Percentiles rank a stretch among this genome's conserved stretches.
phyloP scores from a whole-genome alignment of 2,113 vertebrate species.

The Pachyramphus minor region DNA sequence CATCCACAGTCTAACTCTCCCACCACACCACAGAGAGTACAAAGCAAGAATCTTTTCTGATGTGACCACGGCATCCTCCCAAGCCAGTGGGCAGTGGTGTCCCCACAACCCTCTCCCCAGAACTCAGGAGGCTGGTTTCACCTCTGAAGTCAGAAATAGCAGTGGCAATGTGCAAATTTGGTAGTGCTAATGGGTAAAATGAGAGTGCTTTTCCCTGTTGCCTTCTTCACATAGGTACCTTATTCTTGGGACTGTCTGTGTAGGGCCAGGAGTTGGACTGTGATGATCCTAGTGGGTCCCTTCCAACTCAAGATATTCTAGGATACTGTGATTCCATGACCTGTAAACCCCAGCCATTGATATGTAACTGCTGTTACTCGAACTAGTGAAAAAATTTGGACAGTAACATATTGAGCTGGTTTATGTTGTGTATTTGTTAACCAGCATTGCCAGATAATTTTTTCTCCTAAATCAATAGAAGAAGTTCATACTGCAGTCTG shows the following conservation, averaged over 20 bases:
- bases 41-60: background rate
- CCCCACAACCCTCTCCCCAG: background rate
- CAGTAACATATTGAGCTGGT: background rate
- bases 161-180: background rate
- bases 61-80: fast-evolving
- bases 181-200: background rate
- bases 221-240: background rate
- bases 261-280: background rate
- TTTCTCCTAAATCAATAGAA: background rate
- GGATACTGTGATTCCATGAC: background rate
- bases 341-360: background rate
- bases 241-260: background rate
- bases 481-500: background rate
- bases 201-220: background rate
- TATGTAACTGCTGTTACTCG: background rate
- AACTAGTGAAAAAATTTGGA: background rate
- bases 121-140: background rate
- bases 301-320: background rate
- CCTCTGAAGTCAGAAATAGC: background rate
- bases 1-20: background rate
- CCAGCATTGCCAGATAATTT: background rate
- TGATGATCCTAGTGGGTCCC: background rate
- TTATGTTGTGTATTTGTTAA: background rate
- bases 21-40: background rate
- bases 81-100: background rate